phyloP scores from a whole-genome alignment of 2,888 invertebrate genomes.

The Drosophila colorata region DNA sequence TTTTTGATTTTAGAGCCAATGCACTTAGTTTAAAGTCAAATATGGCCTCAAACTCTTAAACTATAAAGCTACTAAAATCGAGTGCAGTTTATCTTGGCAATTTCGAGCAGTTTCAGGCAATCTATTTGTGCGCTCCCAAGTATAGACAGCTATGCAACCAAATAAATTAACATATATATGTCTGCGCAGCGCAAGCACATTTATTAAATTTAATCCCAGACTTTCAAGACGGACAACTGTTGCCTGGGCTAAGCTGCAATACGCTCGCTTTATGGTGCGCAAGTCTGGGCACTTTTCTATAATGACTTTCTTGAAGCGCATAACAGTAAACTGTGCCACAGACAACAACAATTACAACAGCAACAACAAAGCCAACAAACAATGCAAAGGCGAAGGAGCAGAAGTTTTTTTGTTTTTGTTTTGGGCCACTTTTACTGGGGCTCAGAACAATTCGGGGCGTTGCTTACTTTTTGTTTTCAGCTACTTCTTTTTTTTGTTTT shows the following conservation, averaged over 20 bases:
- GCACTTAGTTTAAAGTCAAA: background rate
- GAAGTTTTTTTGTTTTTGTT: slow-evolving; percentile 45
- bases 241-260: slow-evolving; percentile 18
- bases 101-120: background rate
- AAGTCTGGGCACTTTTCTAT: slow-evolving; percentile 49
- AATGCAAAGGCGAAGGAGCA: slow-evolving; percentile 16
- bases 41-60: background rate
- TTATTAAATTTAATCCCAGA: slow-evolving; percentile 7
- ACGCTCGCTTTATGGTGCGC: slow-evolving; percentile 14
- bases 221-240: slow-evolving; percentile 35
- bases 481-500: background rate
- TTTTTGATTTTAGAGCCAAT: background rate
- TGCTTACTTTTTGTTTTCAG: slow-evolving; percentile 40
- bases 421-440: slow-evolving; percentile 20
- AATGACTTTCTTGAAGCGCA: slow-evolving; percentile 48
- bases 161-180: slow-evolving; percentile 4
- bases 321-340: slow-evolving; percentile 72
- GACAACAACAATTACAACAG: slow-evolving; percentile 47
- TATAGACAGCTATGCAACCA: slow-evolving; percentile 9
- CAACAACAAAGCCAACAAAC: slow-evolving; percentile 14
- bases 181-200: slow-evolving; percentile 4
- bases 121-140: background rate
- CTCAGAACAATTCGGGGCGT: slow-evolving; percentile 15
- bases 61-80: background rate
- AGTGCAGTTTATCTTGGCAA: background rate